These are phyloP conservation scores for Hoplostethus mediterraneus DNA, from an alignment of 2,797 vertebrate genomes.

Conservation along the genomic window DNA sequence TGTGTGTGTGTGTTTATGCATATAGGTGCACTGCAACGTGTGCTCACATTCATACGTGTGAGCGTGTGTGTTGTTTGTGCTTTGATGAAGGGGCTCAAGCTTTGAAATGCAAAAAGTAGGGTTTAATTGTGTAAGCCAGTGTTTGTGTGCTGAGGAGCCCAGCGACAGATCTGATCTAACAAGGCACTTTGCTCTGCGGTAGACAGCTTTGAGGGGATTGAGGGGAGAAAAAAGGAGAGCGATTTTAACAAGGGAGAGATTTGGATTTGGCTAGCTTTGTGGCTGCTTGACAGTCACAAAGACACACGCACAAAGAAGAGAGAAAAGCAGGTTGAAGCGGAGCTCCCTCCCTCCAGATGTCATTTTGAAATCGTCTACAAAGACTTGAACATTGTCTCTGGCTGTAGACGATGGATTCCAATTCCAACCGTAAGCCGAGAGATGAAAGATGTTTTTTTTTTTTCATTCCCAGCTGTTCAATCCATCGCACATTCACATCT, in stretches of 20 bases:
- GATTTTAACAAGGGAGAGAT: conserved; percentile 78
- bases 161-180: conserved; percentile 72
- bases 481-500: not conserved
- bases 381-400: conserved; percentile 30
- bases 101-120: conserved; percentile 68
- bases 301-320: conserved; percentile 50
- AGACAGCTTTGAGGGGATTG: conserved; percentile 72
- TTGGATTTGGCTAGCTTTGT: conserved; percentile 73
- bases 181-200: conserved; percentile 64
- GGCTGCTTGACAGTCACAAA: conserved; percentile 58
- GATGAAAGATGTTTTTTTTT: conserved; percentile 16
- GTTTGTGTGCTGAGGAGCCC: conserved; percentile 45
- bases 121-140: conserved; percentile 75
- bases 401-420: conserved; percentile 25
- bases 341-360: conserved; percentile 44
- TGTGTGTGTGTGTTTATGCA: conserved; percentile 10
- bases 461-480: conserved; percentile 16
- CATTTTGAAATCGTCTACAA: conserved; percentile 55
- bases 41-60: conserved; percentile 18
- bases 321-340: conserved; percentile 56
- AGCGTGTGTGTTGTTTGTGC: conserved; percentile 35
- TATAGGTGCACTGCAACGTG: not conserved
- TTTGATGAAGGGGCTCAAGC: conserved; percentile 52
- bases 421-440: conserved; percentile 39
- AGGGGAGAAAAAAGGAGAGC: conserved; percentile 23